Base-by-base conservation (phyloP, 2,888 invertebrate genomes). In the Shargacucullia verbasci region DNA sequence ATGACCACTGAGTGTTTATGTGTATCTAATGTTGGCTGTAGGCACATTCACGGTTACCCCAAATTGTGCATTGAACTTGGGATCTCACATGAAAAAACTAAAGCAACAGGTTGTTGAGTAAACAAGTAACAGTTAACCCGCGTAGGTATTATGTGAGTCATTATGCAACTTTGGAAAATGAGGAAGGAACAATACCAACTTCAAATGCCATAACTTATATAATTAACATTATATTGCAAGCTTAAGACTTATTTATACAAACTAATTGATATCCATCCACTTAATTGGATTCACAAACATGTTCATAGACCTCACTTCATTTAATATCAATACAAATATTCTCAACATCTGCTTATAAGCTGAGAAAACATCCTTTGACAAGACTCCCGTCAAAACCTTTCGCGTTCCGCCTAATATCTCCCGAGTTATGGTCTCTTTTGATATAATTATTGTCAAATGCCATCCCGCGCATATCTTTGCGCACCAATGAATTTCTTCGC, bases 361-460 rank as follows among this genome's bases (percentile, higher is more conserved):
- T 91, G 89, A 87, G 89, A 92, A 87, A 92, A 92, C 90, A 92
- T 92, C 81, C 72, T 80, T 80, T 73, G 74, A 86, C 87, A 84
- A 85, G 80, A 78, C 81, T 84, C 81, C 80, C 73, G 80, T 86
- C 84, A 85, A 86, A 85, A 82, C 81, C 79, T 78, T 82, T 75
- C 75, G 46, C 81, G 82, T 92, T 91, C 86, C 88, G 88, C 85
- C 81, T 90, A 91, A 92, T 92, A 89, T 91, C 86, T 70, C 74
- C 76, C 79, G 75, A 85, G 84, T 80, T 80, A 88, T 80, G 82
- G 80, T 80, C 68, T 79, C 78, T 64, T 83, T 81, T 85, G 79
- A 87, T 87, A 82, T 89, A 90, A 92, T 92, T 90, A 92, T 92
- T 92, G 92, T 93, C 93, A 90, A 88, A 90, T 86, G 88, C 85